Base-by-base conservation (phyloP, 2,113 vertebrate species). In the Rhinopomastus cyanomelas region DNA sequence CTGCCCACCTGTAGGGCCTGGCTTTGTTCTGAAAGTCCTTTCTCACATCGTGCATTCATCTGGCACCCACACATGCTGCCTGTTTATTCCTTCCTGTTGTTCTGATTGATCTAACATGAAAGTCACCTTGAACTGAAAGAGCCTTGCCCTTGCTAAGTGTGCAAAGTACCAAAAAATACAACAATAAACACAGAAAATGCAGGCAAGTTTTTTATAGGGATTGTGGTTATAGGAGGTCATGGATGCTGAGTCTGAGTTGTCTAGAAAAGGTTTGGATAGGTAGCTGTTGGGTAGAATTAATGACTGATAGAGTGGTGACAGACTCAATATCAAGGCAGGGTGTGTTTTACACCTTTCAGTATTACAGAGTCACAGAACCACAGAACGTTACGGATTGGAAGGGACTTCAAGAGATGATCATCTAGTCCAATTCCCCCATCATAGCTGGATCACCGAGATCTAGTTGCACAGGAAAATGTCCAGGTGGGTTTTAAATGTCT, bases 61-160 rank as follows among this genome's bases (percentile, higher is more conserved):
- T 74, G 59, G 68, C 76, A 57, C 49, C 30, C 32, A 60, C 55
- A 79, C 62, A 51, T 59, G 75, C 56, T 87, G 25, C 42, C 42
- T 82, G 13, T 89, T 94, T 94, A 69, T 85, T 85, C 55, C 66
- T 86, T 52, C 49, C n/a, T 56, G 39, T 64, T 88, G 57, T 88
- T 90, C 85, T 76, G 67, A 61, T 80, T 92, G 72, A 60, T 73
- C 29, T 82, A 82, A 90, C 62, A 52, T 62, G 64, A 92, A 87
- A 89, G 78, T 42, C 67, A 76, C 62, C 90, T 83, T 71, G 73
- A 76, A 48, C 13, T 61, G 69, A 86, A 92, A 72, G 62, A 87
- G 55, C 36, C 78, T 76, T 90, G 55, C 19, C 23, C 42, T 90
- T 61, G 51, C 23, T 49, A 68, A 19, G 71, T 3, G 0, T 72